Conservation (phyloP, 2,113 vertebrate genomes). For the Serilophus lunatus region DNA sequence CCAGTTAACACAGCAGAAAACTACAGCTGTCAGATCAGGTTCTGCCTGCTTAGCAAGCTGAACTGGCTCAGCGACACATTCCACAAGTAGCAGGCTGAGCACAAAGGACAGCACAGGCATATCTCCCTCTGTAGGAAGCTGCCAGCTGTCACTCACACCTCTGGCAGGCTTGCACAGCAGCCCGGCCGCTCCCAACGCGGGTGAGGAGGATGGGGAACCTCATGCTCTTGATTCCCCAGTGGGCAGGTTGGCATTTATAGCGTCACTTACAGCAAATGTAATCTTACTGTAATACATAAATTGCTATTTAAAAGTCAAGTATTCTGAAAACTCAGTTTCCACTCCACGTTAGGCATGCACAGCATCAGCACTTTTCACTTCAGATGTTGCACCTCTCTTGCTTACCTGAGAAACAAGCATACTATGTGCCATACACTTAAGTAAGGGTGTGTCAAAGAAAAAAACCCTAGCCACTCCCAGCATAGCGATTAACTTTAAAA, state of each 20-base stretch:
- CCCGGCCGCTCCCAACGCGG: fast-evolving
- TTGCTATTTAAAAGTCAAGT: neutral
- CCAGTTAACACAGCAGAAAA: neutral
- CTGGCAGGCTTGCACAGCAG: neutral
- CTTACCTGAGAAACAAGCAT: neutral
- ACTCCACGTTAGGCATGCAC: neutral
- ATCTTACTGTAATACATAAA: neutral
- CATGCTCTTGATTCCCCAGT: fast-evolving
- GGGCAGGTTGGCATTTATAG: fast-evolving
- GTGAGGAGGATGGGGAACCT: neutral
- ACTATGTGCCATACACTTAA: neutral
- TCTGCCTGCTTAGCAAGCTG: conserved; percentile 2
- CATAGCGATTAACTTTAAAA: neutral
- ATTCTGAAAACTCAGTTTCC: neutral
- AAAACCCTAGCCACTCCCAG: neutral
- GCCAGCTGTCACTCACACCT: neutral
- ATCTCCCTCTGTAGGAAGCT: neutral
- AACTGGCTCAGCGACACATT: conserved; percentile 15
- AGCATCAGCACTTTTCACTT: neutral
- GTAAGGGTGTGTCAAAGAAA: neutral
- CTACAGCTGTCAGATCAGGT: neutral
- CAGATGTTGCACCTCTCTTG: neutral
- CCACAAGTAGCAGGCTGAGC: neutral
- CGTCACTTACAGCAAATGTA: fast-evolving
- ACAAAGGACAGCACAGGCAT: neutral